phyloP scores from a whole-genome alignment of 1,140 invertebrate species.

The Sinonovacula constricta region DNA sequence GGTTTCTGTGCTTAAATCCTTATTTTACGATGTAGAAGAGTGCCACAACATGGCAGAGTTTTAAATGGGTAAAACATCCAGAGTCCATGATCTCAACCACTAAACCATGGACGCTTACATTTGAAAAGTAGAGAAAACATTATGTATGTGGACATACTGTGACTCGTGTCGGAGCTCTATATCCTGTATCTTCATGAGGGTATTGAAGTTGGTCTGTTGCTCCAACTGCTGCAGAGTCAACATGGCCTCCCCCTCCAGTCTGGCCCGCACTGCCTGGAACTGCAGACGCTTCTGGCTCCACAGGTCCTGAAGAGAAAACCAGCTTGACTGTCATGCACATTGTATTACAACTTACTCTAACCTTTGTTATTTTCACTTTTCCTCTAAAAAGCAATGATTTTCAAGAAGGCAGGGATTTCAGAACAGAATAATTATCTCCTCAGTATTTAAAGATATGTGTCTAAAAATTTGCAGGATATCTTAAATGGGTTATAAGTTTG shows the following conservation, averaged over 20 bases:
- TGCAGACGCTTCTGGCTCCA: conserved; percentile 23
- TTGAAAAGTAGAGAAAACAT: not conserved
- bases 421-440: not conserved
- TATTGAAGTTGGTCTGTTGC: conserved; percentile 13
- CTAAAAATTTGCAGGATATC: not conserved
- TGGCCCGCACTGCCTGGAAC: conserved; percentile 19
- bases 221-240: conserved; percentile 37
- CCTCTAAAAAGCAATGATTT: not conserved
- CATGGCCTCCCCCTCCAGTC: conserved; percentile 23
- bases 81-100: not conserved
- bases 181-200: conserved; percentile 10
- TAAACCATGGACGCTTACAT: not conserved
- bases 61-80: too few species aligned
- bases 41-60: too few species aligned
- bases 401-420: not conserved
- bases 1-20: too few species aligned
- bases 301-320: not conserved
- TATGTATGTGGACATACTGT: conserved; percentile 43
- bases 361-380: too few species aligned
- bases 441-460: not conserved
- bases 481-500: not conserved
- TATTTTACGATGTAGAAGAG: too few species aligned
- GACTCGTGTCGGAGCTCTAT: conserved; percentile 43
- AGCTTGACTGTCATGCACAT: not conserved
- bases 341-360: too few species aligned